phyloP scores from a whole-genome alignment of 2,113 vertebrate species.

The Brachionichthys hirsutus region DNA sequence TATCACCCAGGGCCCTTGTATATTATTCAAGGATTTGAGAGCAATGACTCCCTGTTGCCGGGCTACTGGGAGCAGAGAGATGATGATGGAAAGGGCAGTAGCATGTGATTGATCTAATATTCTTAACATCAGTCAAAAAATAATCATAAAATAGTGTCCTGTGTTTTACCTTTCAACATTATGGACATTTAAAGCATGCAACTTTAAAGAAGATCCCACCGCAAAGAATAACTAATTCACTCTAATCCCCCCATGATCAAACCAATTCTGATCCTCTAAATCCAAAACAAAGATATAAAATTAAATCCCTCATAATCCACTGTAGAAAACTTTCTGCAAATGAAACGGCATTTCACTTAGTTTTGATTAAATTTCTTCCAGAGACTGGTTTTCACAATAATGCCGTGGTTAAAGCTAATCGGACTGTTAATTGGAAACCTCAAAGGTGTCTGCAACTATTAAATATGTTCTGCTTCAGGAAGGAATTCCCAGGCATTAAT shows the following conservation, averaged over 20 bases:
- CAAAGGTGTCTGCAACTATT: constrained; percentile 2
- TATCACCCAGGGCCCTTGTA: constrained; percentile 37
- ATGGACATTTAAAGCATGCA: constrained; percentile 8
- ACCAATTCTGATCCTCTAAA: constrained; percentile 45
- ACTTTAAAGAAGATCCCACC: constrained; percentile 18
- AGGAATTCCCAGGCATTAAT: not conserved
- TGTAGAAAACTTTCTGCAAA: constrained; percentile 40
- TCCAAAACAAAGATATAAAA: constrained; percentile 61
- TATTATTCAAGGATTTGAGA: constrained; percentile 47
- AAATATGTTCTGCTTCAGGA: constrained; percentile 6
- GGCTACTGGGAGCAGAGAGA: constrained; percentile 5
- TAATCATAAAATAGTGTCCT: not conserved
- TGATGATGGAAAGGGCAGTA: constrained; percentile 1
- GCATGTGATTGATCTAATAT: constrained; percentile 1
- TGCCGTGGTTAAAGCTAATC: constrained; percentile 31
- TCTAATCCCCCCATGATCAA: constrained; percentile 56
- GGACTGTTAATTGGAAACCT: constrained; percentile 40
- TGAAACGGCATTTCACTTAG: constrained; percentile 1
- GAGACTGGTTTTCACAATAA: constrained; percentile 34
- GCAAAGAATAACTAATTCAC: constrained; percentile 39
- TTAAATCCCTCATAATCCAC: constrained; percentile 56
- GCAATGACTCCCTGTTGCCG: constrained; percentile 19
- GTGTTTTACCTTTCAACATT: constrained; percentile 20
- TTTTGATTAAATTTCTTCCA: constrained; percentile 31
- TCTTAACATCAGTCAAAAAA: not conserved